A percentile compares a stretch with the other conserved stretches of the same genome.
phyloP scores from a whole-genome alignment of 2,113 vertebrate genomes.

The Antigone vipio region DNA sequence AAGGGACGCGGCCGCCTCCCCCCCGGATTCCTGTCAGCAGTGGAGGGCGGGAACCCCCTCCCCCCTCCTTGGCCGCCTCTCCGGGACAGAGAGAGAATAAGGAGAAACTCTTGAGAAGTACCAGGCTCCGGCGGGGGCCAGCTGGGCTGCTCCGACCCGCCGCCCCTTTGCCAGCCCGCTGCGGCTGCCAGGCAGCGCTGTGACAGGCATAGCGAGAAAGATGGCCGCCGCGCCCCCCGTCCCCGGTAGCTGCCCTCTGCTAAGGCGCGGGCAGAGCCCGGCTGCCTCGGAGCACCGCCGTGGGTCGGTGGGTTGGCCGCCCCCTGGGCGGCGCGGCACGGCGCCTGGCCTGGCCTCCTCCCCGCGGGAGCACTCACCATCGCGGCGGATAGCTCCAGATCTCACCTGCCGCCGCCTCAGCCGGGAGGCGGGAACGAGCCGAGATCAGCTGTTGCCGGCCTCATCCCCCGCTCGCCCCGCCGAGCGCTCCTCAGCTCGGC shows the following conservation, averaged over 20 bases:
- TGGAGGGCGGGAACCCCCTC: background rate
- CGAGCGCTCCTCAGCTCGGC: background rate
- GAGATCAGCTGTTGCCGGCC: background rate
- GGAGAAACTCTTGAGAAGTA: background rate
- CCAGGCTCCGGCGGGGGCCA: too few relatives aligned
- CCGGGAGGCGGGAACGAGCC: background rate
- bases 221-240: background rate
- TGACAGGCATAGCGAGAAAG: background rate
- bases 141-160: accelerated
- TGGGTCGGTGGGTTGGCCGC: too few relatives aligned
- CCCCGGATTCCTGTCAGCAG: background rate
- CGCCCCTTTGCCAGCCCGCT: background rate
- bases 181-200: too few relatives aligned
- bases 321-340: too few relatives aligned
- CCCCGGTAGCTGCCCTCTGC: background rate
- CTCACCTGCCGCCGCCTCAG: background rate
- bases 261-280: background rate
- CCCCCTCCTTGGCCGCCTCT: background rate
- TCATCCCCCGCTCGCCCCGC: background rate
- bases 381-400: background rate
- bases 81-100: too few relatives aligned
- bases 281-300: background rate
- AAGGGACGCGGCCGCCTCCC: background rate
- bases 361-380: background rate
- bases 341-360: background rate